Evolutionary conservation across 2,888 invertebrate species (phyloP), one percentile per base, ranked within the genome.

Genomic region (Xylota segnis): DNA sequence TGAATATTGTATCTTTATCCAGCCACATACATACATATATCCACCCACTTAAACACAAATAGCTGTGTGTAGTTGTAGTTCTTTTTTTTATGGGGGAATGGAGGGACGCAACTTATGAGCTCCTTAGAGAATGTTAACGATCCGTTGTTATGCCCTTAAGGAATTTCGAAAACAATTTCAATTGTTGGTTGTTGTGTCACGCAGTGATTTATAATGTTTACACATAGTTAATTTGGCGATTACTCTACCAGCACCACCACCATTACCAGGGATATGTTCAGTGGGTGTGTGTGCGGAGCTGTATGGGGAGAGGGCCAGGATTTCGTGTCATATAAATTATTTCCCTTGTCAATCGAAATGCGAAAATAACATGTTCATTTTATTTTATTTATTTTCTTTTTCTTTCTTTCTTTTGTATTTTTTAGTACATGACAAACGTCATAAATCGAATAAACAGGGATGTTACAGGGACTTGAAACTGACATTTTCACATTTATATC

Each of bases 121-220:
- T 74, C 84, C 66, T 82, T 63, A 34, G 86, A 86, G 81, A 77
- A 86, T 77, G 76, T 77, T 86, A 86, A 86, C 82, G 86, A 82
- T 82, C 72, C 68, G 82, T 82, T 82, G 86, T 86, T 86, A 86
- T 82, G 82, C 82, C 86, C 82, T 86, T 77, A 82, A 86, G 82
- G 86, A 86, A 82, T 86, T 86, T 86, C 77, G 72, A 86, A 82
- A 86, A 86, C 86, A 86, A 86, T 82, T 61, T 74, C 75, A 82
- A 86, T 86, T 72, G 86, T 72, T 81, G 71, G 86, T 68, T 82
- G 82, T 87, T 77, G 72, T 87, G 83, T 77, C 82, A 83, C 83
- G 87, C 76, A 70, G 82, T 87, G 87, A 87, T 87, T 87, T 87
- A 87, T 87, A 86, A 87, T 83, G 87, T 82, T 87, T 87, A 87